A percentile compares a stretch with the other conserved stretches of the same genome.
phyloP scores from a whole-genome alignment of 2,888 invertebrate genomes.

The Meiosimyza platycephala region DNA sequence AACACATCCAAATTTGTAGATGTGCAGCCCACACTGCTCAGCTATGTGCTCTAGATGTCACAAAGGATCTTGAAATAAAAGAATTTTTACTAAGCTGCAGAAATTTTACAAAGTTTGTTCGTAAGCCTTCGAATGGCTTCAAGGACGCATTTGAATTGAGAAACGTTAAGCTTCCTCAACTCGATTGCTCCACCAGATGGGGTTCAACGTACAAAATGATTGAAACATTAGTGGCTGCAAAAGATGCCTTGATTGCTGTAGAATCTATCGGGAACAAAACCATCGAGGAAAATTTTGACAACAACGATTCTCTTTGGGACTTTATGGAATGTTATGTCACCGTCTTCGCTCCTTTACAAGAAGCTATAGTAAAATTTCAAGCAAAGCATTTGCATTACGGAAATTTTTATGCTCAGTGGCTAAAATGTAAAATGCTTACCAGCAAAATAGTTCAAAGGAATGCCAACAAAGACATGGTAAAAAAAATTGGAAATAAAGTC shows the following conservation, averaged over 20 bases:
- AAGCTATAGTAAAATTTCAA: conserved; percentile 26
- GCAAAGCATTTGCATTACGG: conserved; percentile 29
- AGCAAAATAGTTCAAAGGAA: background rate
- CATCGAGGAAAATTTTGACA: conserved; percentile 21
- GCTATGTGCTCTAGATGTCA: conserved; percentile 41
- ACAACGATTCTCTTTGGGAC: conserved; percentile 27
- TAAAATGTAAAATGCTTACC: conserved; percentile 29
- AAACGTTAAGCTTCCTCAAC: conserved; percentile 17
- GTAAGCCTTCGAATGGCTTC: conserved; percentile 24
- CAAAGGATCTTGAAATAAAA: conserved; percentile 19
- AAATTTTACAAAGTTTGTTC: conserved; percentile 29
- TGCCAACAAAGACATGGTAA: background rate
- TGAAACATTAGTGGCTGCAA: conserved; percentile 16
- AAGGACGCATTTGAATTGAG: conserved; percentile 14
- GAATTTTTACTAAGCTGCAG: conserved; percentile 18
- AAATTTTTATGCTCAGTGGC: conserved; percentile 35
- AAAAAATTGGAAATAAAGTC: conserved; percentile 23
- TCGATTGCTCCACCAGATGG: conserved; percentile 28
- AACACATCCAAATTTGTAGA: conserved; percentile 35
- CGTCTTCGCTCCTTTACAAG: conserved; percentile 21
- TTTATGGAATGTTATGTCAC: conserved; percentile 12
- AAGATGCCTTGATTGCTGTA: conserved; percentile 14
- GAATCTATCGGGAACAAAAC: conserved; percentile 22
- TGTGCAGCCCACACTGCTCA: conserved; percentile 43
- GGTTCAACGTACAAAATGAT: conserved; percentile 22